Base-by-base conservation (phyloP, 2,797 vertebrate genomes). In the Sphenopsis melanotis region DNA sequence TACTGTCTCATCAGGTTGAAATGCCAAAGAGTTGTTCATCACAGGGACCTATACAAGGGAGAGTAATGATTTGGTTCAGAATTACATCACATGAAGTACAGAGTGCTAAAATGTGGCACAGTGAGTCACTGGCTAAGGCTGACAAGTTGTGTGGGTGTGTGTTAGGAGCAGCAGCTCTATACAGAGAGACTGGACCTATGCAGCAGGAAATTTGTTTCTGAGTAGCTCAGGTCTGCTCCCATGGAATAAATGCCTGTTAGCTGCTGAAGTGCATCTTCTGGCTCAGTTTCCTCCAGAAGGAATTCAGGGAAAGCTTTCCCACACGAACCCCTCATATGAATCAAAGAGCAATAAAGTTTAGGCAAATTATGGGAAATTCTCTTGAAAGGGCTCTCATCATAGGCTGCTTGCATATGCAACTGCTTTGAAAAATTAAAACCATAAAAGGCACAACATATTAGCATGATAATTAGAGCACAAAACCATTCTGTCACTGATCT, bases 31-130 rank as follows among this genome's bases (percentile, higher is more conserved):
- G 8, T 46, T 75, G 57, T 49, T 89, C 20, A n/a, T 30, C 12
- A 32, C 0, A 1, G 41, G 22, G 12, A 19, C 2, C 14, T 16
- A 18, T 4, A 41, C 2, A 39, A 82, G 69, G 5, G 4, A 66
- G 30, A 72, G 30, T 17, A 72, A 63, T 19, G 2, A 57, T 36
- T 34, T 7, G 10, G 32, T 59, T 87, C 60, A 80, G 50, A 55
- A 39, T 55, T 59, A 15, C 8, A 21, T 44, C 26, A 13, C 29
- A 10, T 21, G 5, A 70, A 22, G 20, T 39, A 15, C 4, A 6
- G 10, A 16, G 15, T 29, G 39, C n/a, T 80, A 65, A 57, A 71
- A 49, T 30, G 15, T 22, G 52, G n/a, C 50, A 44, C 23, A 53
- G 21, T 24, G 29, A 84, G 27, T 49, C 75, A 37, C 42, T 55